Evolutionary conservation across 2,797 vertebrate genomes (phyloP), one percentile per base, ranked within the genome.

Genomic region (Ara ararauna): DNA sequence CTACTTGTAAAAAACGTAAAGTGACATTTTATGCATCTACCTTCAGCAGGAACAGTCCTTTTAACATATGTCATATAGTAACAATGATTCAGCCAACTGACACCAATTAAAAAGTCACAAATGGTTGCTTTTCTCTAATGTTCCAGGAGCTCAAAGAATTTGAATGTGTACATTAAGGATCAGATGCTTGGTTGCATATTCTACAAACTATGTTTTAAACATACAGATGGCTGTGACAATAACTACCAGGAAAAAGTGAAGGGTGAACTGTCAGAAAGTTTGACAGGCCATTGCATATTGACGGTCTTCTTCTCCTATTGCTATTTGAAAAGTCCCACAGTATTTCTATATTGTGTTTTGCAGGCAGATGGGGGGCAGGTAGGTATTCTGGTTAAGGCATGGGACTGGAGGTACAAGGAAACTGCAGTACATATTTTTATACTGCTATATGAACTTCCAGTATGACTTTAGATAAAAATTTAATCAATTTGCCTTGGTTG

Each of bases 31-130:
- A 18, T 92, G 74, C 48, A 82, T 70, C 50, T 80, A 64, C 27
- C 62, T 95, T 94, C 73, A 71, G 60, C 72, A 83, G 51, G 60
- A 93, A 85, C 58, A 87, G 79, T 67, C 86, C 90, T 93, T 77
- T 84, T 93, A 96, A 93, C 93, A 89, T 90, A 87, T 96, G 87
- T 93, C 96, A 95, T 96, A 87, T 92, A 94, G 83, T 92, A 96
- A 93, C 94, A 92, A 96, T 96, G 95, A 96, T 90, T 93, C 84
- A 96, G 73, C 62, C 90, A 93, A 93, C 93, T 96, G 95, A 91
- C 93, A 93, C 90, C 96, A 97, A 97, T 97, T 97, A 97, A 97
- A 96, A 97, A 94, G 90, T 96, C 96, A 96, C 94, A 97, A 92
- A 75, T 96, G 94, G 86, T 86, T 97, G 94, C 93, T 94, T 88